Evolutionary conservation across 2,113 vertebrate genomes (phyloP), one percentile per base, ranked within the genome.

Genomic region (Semnornis frantzii): DNA sequence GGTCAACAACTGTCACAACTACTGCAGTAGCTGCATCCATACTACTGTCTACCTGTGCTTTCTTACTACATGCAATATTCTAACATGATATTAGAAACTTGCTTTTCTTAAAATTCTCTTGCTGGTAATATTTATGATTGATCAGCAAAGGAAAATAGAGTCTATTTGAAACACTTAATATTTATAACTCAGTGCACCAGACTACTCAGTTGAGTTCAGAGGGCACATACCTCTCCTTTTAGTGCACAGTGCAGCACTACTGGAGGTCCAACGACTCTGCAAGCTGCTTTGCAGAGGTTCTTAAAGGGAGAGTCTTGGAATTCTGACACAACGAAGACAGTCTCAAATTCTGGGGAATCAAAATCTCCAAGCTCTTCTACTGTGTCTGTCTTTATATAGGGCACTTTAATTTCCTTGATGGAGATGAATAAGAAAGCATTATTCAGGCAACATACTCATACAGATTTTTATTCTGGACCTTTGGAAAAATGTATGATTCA

Each of bases 241-340:
- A 96, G 97, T 10, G 98, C 98, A 96, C 98, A 99, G 74, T 97
- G 98, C 92, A 99, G 96, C 44, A 99, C 92, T 13, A 99, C 97
- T 8, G 99, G 98, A 27, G 99, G 99, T 8, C 99, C 99, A 18
- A 99, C 50, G 37, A 99, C 98, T 76, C 99, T 98, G 96, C 98
- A 98, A 12, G 99, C 98, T 5, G 96, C 97, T 92, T 98, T 99
- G 96, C 98, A 97, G 77, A 99, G 98, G 63, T 98, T 98, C 89
- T 39, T 97, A 77, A 98, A 99, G 74, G 98, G 69, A 15, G 98
- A 93, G 87, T 97, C 97, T 85, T 98, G 96, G 85, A 99, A 99
- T 94, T 99, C 98, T 55, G 94, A 91, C 24, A 99, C 97, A 82
- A 99, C 94, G 2, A 99, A 99, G 76, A 99, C 81, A 0, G 98